These are phyloP conservation scores for Lordiphosa andalusiaca DNA, from an alignment of 2,888 invertebrate genomes.

Conservation along the genomic window DNA sequence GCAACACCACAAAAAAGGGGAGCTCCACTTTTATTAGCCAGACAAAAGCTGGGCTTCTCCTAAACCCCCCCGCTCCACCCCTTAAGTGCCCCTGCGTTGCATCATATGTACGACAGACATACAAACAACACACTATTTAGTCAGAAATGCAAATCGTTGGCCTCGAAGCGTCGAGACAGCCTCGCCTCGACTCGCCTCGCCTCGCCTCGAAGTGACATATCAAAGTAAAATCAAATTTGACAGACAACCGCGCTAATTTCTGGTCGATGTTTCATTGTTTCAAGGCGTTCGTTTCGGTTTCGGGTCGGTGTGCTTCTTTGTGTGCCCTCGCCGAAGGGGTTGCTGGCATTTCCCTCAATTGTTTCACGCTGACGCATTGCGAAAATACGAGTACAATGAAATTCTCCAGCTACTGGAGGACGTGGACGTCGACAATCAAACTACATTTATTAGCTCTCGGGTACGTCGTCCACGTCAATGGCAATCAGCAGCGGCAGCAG, in stretches of 20 bases:
- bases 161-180: constrained; percentile 16
- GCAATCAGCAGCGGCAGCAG: constrained; percentile 33
- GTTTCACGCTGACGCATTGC: constrained; percentile 56
- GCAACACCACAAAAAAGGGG: too few species aligned
- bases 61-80: too few species aligned
- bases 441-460: constrained; percentile 66
- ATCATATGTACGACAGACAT: not conserved
- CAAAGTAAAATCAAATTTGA: constrained; percentile 80
- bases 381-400: constrained; percentile 27
- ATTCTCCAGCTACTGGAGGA: constrained; percentile 7
- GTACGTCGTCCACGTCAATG: not conserved
- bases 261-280: constrained; percentile 72
- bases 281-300: constrained; percentile 63
- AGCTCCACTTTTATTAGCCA: constrained; percentile 52
- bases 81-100: constrained; percentile 12
- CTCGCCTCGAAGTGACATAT: constrained; percentile 67
- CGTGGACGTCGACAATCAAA: constrained; percentile 39
- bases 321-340: constrained; percentile 4
- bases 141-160: constrained; percentile 57
- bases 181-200: not conserved
- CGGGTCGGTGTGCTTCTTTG: constrained; percentile 9
- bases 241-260: constrained; percentile 81
- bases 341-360: constrained; percentile 49
- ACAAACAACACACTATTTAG: constrained; percentile 1
- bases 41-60: constrained; percentile 9